These are phyloP conservation scores for Chymomyza amoena DNA, from an alignment of 2,888 invertebrate genomes.

Conservation along the genomic window DNA sequence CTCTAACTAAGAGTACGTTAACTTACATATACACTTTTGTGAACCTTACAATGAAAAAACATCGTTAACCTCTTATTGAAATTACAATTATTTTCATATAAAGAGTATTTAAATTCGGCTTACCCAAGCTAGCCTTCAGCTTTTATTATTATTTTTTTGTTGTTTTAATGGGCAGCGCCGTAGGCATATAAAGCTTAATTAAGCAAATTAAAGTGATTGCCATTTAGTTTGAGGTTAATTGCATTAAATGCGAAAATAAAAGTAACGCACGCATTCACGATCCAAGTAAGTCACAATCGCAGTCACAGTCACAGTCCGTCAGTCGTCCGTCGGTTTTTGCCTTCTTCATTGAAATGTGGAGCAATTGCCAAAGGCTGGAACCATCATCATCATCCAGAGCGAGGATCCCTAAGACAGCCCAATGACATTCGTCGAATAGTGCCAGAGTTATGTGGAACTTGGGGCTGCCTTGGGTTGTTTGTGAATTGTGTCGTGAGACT, in stretches of 20 bases:
- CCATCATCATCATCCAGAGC: not conserved
- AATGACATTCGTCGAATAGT: not conserved
- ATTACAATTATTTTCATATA: not conserved
- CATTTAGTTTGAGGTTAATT: conserved; percentile 78
- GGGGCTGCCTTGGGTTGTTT: conserved; percentile 2
- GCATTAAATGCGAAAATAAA: conserved; percentile 75
- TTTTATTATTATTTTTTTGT: not conserved
- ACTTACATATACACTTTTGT: too few relatives aligned
- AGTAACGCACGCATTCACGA: conserved; percentile 29
- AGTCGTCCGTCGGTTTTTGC: conserved; percentile 5
- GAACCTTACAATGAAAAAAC: too few relatives aligned
- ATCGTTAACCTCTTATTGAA: too few relatives aligned
- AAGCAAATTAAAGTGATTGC: conserved; percentile 78
- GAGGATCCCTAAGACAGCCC: not conserved
- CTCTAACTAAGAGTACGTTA: too few relatives aligned
- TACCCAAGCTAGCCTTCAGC: not conserved
- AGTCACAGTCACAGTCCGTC: conserved; percentile 17
- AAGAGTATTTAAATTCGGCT: not conserved
- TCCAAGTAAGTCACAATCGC: conserved; percentile 8
- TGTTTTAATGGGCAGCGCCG: not conserved
- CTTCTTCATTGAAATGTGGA: conserved; percentile 28
- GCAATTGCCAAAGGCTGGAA: conserved; percentile 25
- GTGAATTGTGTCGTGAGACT: conserved; percentile 69
- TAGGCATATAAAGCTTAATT: conserved; percentile 76
- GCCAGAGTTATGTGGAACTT: not conserved